Percentiles rank a stretch among this genome's conserved stretches.
Conservation (phyloP, 2,797 vertebrate genomes). For the Apogon hyalosoma region DNA sequence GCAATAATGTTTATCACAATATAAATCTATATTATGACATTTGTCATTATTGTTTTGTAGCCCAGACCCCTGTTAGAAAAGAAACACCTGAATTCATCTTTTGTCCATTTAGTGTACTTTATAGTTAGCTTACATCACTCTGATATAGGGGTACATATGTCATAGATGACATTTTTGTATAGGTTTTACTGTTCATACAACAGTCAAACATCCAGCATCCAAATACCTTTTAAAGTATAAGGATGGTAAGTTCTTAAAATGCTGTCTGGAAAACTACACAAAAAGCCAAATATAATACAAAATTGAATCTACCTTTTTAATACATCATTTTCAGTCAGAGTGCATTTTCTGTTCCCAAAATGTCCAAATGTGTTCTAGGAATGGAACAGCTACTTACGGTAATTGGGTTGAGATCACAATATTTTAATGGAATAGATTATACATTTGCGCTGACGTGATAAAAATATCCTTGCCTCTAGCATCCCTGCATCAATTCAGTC, state of each 20-base stretch:
- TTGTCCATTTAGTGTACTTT: too few species aligned
- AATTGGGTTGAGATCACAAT: conserved; percentile 48
- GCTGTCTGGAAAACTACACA: conserved; percentile 34
- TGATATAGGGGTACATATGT: too few species aligned
- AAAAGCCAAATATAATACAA: conserved; percentile 38
- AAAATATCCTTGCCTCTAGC: conserved; percentile 37
- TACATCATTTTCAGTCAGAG: conserved; percentile 38
- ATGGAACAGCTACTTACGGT: conserved; percentile 43
- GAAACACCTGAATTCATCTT: too few species aligned
- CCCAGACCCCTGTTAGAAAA: too few species aligned
- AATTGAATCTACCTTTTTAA: conserved; percentile 36
- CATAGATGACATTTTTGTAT: too few species aligned
- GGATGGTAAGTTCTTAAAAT: conserved; percentile 28
- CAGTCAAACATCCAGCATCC: conserved; percentile 1
- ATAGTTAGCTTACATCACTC: too few species aligned
- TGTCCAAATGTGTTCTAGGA: conserved; percentile 46
- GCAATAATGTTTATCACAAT: too few species aligned
- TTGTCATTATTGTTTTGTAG: too few species aligned
- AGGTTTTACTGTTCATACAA: background rate
- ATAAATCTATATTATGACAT: too few species aligned
- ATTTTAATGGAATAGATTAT: conserved; percentile 54
- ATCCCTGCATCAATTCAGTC: conserved; percentile 24
- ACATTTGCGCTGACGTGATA: conserved; percentile 56
- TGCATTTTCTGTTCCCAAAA: conserved; percentile 40
- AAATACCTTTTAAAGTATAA: conserved; percentile 12